Evolutionary conservation across 2,797 vertebrate species (phyloP).

Genomic region (Xenops minutus): DNA sequence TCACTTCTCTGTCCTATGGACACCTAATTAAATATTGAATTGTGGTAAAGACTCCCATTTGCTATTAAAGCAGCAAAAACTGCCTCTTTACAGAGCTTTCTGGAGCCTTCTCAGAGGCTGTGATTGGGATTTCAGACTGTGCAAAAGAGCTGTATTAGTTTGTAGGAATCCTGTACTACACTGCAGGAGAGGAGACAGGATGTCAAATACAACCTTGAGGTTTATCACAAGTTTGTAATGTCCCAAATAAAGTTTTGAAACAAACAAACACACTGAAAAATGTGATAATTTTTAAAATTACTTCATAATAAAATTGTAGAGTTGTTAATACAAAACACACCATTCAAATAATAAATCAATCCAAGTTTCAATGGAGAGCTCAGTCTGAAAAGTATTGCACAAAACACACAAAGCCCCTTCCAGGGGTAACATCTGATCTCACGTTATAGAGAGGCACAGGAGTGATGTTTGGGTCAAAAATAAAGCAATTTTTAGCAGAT

Average conservation of each 20-base stretch:
- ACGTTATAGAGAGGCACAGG: background rate
- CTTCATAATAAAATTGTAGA: background rate
- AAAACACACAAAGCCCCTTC: background rate
- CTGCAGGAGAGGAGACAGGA: background rate
- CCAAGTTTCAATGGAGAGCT: background rate
- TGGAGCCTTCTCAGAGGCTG: background rate
- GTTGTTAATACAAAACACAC: background rate
- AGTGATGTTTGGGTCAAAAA: background rate
- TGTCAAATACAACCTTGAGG: no score
- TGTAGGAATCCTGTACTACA: background rate
- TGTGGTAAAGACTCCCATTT: background rate
- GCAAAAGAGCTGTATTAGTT: background rate
- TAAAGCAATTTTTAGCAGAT: background rate
- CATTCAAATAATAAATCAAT: background rate
- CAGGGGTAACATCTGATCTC: background rate
- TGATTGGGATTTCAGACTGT: background rate
- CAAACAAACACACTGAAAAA: background rate
- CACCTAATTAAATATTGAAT: slow-evolving; percentile 41
- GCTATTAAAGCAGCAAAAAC: background rate
- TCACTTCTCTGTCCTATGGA: background rate
- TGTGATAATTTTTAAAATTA: background rate
- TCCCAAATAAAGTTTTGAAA: background rate
- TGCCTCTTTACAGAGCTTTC: background rate
- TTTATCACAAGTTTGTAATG: background rate
- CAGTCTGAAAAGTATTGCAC: background rate